Base-by-base conservation (phyloP, 2,113 vertebrate species). In the Hiodon tergisus region DNA sequence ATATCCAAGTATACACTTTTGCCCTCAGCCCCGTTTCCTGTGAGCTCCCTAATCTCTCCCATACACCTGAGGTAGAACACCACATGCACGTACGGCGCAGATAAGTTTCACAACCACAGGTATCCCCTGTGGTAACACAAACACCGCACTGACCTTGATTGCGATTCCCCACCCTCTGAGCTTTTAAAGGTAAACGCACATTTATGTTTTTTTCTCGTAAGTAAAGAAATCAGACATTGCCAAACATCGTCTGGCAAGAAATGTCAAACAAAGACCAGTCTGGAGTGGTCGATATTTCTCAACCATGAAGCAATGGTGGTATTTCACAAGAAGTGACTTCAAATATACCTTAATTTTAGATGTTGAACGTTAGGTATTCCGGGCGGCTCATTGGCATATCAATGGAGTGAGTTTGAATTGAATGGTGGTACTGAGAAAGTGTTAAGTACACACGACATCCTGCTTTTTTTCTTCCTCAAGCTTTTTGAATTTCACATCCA, bases 111-210 rank as follows among this genome's bases (percentile, higher is more conserved):
- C 31, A 53, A 52, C 54, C n/a, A 55, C 52, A 73, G 72, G 60
- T 66, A 73, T 62, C 52, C 69, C 57, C 10, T 61, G 71, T 47
- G n/a, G 14, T 69, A 66, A 66, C 61, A 17, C 72, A 66, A 73
- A 66, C 72, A 73, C 61, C 47, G 5, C 61, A 47, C 61, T 62
- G 51, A 52, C 61, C 61, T 73, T 73, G 72, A 46, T 60, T 61
- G 47, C 61, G 13, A 17, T 6, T 52, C 61, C 31, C 52, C 72
- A 31, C 50, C 52, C 52, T 61, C 47, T 17, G 3, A 46, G 6
- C 2, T 4, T 54, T 52, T 66, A 17, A 73, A 73, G 53, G 65
- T 73, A 65, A 62, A 9, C 31, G 11, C 31, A 47, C 48, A 11
- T 73, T 4, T 4, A 51, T 54, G 60, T 11, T 5, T 10, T 73